Evolutionary conservation across 2,888 invertebrate species (phyloP).

Genomic region (Zootermopsis nevadensis): DNA sequence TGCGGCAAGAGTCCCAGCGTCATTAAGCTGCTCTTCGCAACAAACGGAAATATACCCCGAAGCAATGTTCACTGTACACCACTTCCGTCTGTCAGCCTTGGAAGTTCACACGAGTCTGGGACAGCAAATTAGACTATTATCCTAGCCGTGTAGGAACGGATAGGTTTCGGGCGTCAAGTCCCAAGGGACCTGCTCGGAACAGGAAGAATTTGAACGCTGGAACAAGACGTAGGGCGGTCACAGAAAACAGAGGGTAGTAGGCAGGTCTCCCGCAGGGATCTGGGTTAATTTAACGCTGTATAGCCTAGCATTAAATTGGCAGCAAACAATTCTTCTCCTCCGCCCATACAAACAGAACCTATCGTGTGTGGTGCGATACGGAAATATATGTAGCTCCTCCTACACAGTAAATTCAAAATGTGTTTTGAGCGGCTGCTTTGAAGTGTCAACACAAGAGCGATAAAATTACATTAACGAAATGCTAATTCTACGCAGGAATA

Average conservation of each 20-base stretch:
- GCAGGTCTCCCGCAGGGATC: constrained; percentile 58
- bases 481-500: too few species aligned
- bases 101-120: constrained; percentile 15
- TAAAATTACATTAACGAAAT: too few species aligned
- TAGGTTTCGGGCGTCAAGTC: constrained; percentile 18
- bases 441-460: too few species aligned
- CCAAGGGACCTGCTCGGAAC: constrained; percentile 25
- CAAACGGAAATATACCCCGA: too few species aligned
- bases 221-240: constrained; percentile 40
- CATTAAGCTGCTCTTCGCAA: too few species aligned
- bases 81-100: neutral
- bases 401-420: too few species aligned
- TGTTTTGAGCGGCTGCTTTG: too few species aligned
- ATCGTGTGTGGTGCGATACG: neutral
- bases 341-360: neutral
- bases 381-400: neutral
- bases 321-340: constrained; percentile 39
- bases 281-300: constrained; percentile 64
- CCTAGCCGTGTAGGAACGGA: constrained; percentile 1
- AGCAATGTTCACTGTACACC: neutral
- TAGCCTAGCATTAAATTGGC: constrained; percentile 63
- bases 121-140: constrained; percentile 40
- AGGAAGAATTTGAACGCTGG: constrained; percentile 46
- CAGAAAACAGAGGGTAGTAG: neutral
- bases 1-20: too few species aligned